A percentile compares a stretch with the other conserved stretches of the same genome.
phyloP scores from a whole-genome alignment of 2,888 invertebrate genomes.

The Noctua fimbriata region DNA sequence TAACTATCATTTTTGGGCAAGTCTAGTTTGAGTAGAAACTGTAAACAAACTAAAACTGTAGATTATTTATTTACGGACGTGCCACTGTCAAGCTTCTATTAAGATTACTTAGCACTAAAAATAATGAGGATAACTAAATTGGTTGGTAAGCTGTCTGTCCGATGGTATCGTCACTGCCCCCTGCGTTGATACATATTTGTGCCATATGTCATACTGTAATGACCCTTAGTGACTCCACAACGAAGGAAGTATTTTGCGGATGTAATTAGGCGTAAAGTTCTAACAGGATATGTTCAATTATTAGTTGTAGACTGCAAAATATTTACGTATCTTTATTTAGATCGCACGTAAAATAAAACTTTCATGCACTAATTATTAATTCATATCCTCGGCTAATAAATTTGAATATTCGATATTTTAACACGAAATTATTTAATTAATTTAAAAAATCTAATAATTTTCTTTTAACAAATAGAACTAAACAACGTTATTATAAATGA shows the following conservation, averaged over 20 bases:
- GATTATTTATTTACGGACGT: not conserved
- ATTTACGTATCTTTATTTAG: not conserved
- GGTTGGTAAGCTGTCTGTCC: not conserved
- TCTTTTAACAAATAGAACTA: not conserved
- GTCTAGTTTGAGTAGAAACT: too few species aligned
- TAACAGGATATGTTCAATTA: constrained; percentile 23
- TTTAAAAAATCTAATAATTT: not conserved
- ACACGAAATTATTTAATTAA: not conserved
- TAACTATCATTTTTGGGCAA: not conserved
- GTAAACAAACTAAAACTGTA: not conserved
- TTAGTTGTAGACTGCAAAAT: constrained; percentile 1
- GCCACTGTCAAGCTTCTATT: too few species aligned
- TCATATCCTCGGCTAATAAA: not conserved
- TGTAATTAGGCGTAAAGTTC: not conserved
- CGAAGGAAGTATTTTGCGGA: not conserved
- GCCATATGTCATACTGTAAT: not conserved
- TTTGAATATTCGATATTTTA: not conserved
- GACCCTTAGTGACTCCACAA: not conserved
- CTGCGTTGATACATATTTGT: not conserved
- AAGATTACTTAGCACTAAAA: not conserved
- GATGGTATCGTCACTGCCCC: constrained; percentile 12
- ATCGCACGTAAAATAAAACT: not conserved
- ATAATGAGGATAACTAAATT: not conserved
- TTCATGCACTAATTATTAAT: constrained; percentile 6
- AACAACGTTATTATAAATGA: not conserved